phyloP scores from a whole-genome alignment of 1,140 invertebrate species.

The Aphidius gifuensis region DNA sequence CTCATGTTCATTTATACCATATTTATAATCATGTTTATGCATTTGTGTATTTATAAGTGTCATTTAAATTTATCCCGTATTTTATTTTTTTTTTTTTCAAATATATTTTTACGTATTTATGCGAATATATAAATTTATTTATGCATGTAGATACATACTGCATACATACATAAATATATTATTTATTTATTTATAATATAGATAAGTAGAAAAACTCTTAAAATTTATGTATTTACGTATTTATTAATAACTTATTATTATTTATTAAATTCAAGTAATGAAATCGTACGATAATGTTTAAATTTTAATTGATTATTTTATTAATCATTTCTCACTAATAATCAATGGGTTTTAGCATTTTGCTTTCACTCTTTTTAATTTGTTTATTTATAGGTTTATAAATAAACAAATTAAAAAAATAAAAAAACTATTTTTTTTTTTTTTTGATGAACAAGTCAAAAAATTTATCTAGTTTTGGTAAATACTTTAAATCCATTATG shows the following conservation, averaged over 20 bases:
- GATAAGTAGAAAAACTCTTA: conserved; percentile 51
- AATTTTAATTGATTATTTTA: conserved; percentile 30
- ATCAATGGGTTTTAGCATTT: conserved; percentile 26
- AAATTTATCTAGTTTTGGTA: neutral
- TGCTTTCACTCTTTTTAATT: conserved; percentile 17
- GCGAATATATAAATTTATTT: conserved; percentile 14
- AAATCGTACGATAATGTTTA: conserved; percentile 28
- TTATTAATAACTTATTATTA: conserved; percentile 14
- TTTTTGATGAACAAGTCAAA: neutral
- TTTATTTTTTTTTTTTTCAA: conserved; percentile 4
- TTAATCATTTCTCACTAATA: conserved; percentile 28
- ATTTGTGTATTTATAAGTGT: conserved; percentile 32
- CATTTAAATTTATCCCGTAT: conserved; percentile 12
- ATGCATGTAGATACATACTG: neutral
- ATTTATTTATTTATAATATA: conserved; percentile 32
- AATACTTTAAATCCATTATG: neutral
- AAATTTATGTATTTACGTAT: conserved; percentile 30
- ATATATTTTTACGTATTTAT: no score
- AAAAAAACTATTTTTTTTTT: conserved; percentile 14
- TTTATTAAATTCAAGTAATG: conserved; percentile 35
- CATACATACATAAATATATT: no score
- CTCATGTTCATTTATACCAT: conserved; percentile 33
- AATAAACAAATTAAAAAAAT: neutral
- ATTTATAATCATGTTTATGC: conserved; percentile 23
- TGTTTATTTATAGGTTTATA: neutral